phyloP scores from a whole-genome alignment of 2,888 invertebrate species.

The Eudemis profundana region DNA sequence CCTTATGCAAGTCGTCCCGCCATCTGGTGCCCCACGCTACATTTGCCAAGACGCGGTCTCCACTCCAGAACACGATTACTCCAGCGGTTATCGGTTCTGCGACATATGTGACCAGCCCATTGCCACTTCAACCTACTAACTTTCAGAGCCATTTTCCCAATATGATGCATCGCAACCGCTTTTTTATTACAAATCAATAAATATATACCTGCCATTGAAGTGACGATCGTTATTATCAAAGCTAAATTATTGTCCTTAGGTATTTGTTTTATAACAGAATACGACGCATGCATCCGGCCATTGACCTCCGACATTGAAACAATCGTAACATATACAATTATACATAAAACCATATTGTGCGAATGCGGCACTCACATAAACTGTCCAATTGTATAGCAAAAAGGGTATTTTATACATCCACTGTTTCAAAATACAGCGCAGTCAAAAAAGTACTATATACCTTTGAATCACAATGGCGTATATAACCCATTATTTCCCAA shows the following conservation, averaged over 20 bases:
- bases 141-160: too few relatives aligned
- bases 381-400: conserved; percentile 7
- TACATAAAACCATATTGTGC: not conserved
- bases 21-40: too few relatives aligned
- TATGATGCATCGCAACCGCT: too few relatives aligned
- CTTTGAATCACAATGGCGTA: not conserved
- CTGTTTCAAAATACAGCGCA: not conserved
- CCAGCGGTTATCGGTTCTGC: too few relatives aligned
- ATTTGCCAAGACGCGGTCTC: too few relatives aligned
- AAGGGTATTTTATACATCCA: conserved; percentile 9
- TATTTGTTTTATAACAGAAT: not conserved
- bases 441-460: not conserved
- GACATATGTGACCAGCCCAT: too few relatives aligned
- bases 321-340: not conserved
- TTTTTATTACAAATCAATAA: too few relatives aligned
- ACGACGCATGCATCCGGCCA: not conserved
- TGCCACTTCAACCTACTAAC: too few relatives aligned
- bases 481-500: not conserved
- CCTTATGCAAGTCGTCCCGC: too few relatives aligned
- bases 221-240: not conserved
- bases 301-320: not conserved
- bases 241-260: not conserved
- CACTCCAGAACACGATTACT: too few relatives aligned
- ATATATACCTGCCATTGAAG: too few relatives aligned
- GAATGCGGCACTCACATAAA: not conserved